phyloP scores from a whole-genome alignment of 1,140 invertebrate genomes.

The Trissolcus basalis region DNA sequence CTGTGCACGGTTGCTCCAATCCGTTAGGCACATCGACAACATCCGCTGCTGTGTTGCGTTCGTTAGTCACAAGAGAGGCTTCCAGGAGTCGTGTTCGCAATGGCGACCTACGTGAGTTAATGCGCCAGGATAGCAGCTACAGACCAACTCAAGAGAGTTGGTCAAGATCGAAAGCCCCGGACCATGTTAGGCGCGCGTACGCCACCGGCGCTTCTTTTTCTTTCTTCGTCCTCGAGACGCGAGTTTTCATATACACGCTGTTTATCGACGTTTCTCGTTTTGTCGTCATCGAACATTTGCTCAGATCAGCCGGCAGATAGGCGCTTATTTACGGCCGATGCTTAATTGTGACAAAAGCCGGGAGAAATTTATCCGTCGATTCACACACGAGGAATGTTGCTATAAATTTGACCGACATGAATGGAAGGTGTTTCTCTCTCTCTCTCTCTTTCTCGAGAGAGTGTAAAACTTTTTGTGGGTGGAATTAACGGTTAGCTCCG shows the following conservation, averaged over 20 bases:
- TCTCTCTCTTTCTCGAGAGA: too few relatives aligned
- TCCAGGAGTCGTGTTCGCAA: slow-evolving; percentile 57
- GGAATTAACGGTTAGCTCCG: slow-evolving; percentile 36
- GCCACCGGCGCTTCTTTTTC: slow-evolving; percentile 38
- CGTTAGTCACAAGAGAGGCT: slow-evolving; percentile 53
- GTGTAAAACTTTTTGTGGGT: not conserved
- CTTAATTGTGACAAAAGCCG: not conserved
- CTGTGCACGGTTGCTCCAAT: slow-evolving; percentile 28
- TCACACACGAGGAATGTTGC: not conserved
- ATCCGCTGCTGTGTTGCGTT: slow-evolving; percentile 52
- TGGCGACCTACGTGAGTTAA: slow-evolving; percentile 54
- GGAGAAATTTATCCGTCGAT: not conserved
- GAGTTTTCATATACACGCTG: not conserved
- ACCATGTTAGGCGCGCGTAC: slow-evolving; percentile 55
- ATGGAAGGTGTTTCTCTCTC: too few relatives aligned
- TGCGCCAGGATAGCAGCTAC: slow-evolving; percentile 28
- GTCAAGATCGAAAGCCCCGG: slow-evolving; percentile 50
- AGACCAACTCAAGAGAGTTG: slow-evolving; percentile 54
- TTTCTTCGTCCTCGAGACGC: not conserved
- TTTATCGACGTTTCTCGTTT: slow-evolving; percentile 39
- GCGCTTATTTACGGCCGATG: slow-evolving; percentile 30
- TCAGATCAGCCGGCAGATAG: slow-evolving; percentile 34
- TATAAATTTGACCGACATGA: too few relatives aligned
- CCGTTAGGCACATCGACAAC: slow-evolving; percentile 51
- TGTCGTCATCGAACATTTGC: slow-evolving; percentile 50